Base-by-base conservation (phyloP, 1,140 invertebrate species). In the Agrypnia vestita region DNA sequence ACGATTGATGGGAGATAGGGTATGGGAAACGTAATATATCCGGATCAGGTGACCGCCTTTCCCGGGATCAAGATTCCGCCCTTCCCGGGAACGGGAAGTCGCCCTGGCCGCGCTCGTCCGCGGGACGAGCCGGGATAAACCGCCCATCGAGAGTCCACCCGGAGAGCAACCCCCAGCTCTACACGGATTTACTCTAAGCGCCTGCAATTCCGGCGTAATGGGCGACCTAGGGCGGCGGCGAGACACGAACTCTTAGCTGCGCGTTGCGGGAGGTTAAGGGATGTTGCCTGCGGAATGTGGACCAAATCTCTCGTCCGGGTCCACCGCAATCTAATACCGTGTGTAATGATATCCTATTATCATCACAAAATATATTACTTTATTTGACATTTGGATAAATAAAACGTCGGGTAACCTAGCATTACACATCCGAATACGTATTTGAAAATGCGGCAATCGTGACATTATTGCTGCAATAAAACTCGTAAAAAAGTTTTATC, bases 171-270 rank as follows among this genome's bases (percentile, higher is more conserved):
- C 67, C 21, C 46, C 17, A 71, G 67, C 67, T 71, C 67, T 47
- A 49, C 67, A 19, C 67, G 67, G 67, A 71, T 71, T 71, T 71
- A 71, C n/a, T 11, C 67, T 71, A 71, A 71, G 67, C n/a, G 67
- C 67, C 67, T 71, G 43, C 67, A 71, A 71, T 71, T 71, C 67
- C 15, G 43, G 11, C 25, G 19, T 64, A 64, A 64, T 64, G 61
- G 61, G 61, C 61, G 25, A 13, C 61, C 25, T 3, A 43, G 11
- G 61, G 61, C 19, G 35, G 61, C 55, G 25, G n/a, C 19, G 35
- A 64, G 61, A 64, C 21, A 64, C 61, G 61, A 64, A 25, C 61
- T 64, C 35, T 35, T 35, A 43, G 61, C 35, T 25, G 25, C 25
- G 35, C 35, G 13, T 64, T 64, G 61, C 21, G 61, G 13, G 13